These are phyloP conservation scores for Lepus townsendii DNA, from an alignment of 2,797 vertebrate species.

Conservation along the genomic window DNA sequence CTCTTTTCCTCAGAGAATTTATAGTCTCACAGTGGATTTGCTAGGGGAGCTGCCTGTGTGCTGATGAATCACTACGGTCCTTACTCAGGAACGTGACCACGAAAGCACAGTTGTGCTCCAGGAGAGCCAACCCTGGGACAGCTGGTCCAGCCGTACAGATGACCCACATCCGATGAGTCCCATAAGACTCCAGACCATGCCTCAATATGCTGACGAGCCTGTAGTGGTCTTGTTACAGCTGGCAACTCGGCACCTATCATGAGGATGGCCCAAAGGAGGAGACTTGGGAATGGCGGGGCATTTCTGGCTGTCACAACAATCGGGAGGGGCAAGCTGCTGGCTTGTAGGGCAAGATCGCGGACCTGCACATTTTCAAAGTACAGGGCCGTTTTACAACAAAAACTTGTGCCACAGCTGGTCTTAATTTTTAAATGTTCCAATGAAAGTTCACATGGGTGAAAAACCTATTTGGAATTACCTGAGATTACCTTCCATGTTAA, in stretches of 20 bases:
- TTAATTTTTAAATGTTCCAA: conserved; percentile 38
- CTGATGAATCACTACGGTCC: conserved; percentile 25
- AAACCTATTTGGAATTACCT: conserved; percentile 20
- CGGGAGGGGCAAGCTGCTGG: not conserved
- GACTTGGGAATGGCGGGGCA: not conserved
- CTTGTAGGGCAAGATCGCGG: conserved; percentile 22
- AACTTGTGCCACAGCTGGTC: not conserved
- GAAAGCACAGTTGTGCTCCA: not conserved
- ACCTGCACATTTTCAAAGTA: conserved; percentile 15
- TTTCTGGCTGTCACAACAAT: conserved; percentile 5
- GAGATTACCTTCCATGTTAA: conserved; percentile 36
- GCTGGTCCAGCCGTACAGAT: not conserved
- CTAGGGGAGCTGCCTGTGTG: not conserved
- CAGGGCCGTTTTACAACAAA: not conserved
- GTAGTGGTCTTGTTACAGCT: not conserved
- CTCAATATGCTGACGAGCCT: not conserved
- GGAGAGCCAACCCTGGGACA: conserved; percentile 33
- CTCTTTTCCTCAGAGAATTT: conserved; percentile 53
- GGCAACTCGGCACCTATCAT: not conserved
- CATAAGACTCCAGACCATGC: conserved; percentile 28
- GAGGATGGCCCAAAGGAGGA: not conserved
- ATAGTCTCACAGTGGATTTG: not conserved
- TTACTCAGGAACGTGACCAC: conserved; percentile 50
- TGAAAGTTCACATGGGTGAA: not conserved
- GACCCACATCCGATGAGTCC: conserved; percentile 22